Percentiles rank a stretch among this genome's conserved stretches.
These are phyloP conservation scores for Nesogale talazaci DNA, from an alignment of 2,113 vertebrate genomes.

Conservation along the genomic window DNA sequence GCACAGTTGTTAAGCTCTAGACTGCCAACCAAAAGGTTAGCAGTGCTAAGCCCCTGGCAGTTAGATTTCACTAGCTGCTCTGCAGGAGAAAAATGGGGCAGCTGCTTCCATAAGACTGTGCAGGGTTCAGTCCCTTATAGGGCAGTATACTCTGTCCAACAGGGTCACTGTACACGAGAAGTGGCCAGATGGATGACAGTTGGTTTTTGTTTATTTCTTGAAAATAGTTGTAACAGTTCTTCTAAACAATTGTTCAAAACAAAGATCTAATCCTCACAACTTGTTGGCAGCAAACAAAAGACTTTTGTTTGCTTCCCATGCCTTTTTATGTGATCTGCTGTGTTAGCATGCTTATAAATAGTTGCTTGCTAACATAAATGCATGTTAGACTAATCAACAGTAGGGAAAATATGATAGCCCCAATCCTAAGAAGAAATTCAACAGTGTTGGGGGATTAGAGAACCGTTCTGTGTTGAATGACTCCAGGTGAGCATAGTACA, in stretches of 20 bases:
- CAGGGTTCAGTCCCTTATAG: neutral
- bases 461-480: neutral
- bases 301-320: neutral
- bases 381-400: neutral
- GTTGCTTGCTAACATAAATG: neutral
- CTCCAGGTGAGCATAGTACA: neutral
- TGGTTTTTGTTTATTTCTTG: slow-evolving; percentile 17
- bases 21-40: neutral
- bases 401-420: neutral
- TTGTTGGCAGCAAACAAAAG: slow-evolving; percentile 28
- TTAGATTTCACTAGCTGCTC: neutral
- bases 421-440: neutral
- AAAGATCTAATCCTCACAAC: neutral
- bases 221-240: neutral
- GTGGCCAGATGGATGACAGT: neutral
- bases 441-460: neutral
- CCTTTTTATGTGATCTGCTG: slow-evolving; percentile 36
- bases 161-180: neutral
- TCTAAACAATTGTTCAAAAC: slow-evolving; percentile 12
- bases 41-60: neutral
- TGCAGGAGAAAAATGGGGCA: neutral
- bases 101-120: neutral
- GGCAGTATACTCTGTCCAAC: neutral
- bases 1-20: neutral
- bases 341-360: neutral